phyloP scores from a whole-genome alignment of 2,888 invertebrate species.

The Proisotoma minuta region DNA sequence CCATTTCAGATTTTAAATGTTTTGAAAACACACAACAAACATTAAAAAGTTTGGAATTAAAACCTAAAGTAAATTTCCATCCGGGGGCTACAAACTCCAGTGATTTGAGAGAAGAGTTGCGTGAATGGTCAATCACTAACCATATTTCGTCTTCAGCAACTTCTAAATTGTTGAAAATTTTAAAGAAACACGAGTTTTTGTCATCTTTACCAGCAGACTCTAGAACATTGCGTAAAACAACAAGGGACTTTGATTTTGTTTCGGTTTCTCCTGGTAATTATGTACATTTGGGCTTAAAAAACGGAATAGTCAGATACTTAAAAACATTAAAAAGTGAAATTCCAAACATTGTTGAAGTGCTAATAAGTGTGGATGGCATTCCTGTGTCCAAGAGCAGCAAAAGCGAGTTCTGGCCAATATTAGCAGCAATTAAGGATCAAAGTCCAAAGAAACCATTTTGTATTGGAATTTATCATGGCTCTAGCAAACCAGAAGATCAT shows the following conservation, averaged over 20 bases:
- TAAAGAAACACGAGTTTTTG: neutral
- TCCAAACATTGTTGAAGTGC: neutral
- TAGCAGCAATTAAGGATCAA: neutral
- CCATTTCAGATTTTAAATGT: no score
- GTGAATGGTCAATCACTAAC: neutral
- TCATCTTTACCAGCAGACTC: neutral
- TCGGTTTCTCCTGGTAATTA: neutral
- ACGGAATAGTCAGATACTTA: neutral
- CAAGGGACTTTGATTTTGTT: neutral
- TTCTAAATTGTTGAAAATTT: conserved; percentile 4
- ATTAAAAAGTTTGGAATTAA: no score
- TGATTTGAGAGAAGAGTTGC: neutral
- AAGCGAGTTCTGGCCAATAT: conserved; percentile 16
- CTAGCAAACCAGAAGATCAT: neutral
- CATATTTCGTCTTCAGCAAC: neutral
- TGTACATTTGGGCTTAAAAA: neutral
- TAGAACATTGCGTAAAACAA: neutral
- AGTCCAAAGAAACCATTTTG: no score
- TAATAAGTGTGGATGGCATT: conserved; percentile 16
- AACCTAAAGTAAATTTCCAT: no score
- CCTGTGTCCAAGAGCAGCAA: conserved; percentile 1
- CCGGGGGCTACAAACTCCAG: no score
- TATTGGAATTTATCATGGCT: conserved; percentile 7
- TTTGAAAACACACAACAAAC: no score
- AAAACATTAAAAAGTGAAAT: neutral